Base-by-base conservation (phyloP, 2,888 invertebrate genomes). In the Vanessa cardui region DNA sequence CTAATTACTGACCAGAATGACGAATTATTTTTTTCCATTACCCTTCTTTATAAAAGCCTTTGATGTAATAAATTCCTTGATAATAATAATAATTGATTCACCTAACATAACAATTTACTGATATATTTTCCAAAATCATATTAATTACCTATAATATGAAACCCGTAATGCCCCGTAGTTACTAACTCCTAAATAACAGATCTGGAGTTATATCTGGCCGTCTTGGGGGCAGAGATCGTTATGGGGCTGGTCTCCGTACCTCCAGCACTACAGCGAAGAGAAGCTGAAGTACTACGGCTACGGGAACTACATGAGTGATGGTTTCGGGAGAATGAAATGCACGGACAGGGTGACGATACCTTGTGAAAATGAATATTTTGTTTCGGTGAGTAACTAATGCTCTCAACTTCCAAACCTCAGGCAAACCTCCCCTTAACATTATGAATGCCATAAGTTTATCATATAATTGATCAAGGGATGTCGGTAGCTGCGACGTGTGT, bases 321-420 rank as follows among this genome's bases (percentile, higher is more conserved):
- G 87, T 0, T 84, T 79, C 39, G 90, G 90, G 0, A 76, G 93
- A 49, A 89, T 88, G 73, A 83, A 93, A 0, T 97, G 97, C 80
- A 89, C 88, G 16, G 97, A 97, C 81, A 94, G 96, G 60, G 94
- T 97, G 59, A 95, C 97, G 0, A 95, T 97, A 87, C 96, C 97
- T 0, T 97, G 97, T 77, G 97, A 97, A 80, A 95, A 96, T 65
- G 97, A 97, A 79, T 97, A 97, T 81, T 96, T 97, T 79, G 94
- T 97, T 69, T 95, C 95, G 90, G 96, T 94, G 74, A 90, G 89
- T 49, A 18, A 39, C 39, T 4, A 12, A 12, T 12, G 3, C 1
- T 12, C 2, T 26, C 2, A 44, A 44, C 31, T n/a, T n/a, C n/a
- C n/a, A n/a, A n/a, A n/a, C n/a, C n/a, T n/a, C n/a, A n/a, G n/a